Evolutionary conservation across 1,140 invertebrate species (phyloP), one percentile per base, ranked within the genome.

Genomic region (Drosophila sp.): DNA sequence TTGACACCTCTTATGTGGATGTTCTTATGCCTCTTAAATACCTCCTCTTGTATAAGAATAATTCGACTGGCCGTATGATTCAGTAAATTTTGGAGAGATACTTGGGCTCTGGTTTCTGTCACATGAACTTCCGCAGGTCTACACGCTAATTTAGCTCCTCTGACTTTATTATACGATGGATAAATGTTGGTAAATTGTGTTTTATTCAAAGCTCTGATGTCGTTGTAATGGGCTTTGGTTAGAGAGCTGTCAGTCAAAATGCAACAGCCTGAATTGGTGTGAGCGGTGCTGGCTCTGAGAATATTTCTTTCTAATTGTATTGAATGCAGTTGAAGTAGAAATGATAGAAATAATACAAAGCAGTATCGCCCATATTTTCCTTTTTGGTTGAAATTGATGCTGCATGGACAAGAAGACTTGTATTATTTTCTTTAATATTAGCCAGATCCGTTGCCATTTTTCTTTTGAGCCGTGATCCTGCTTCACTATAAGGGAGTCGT

Each of bases 71-170:
- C 40, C 40, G 40, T 43, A 43, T 14, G 13, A 43, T 43, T 43
- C n/a, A 43, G 40, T 43, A 43, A 43, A 43, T 43, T 43, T 43
- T 43, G 40, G n/a, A 43, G 40, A 14, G 13, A 43, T 43, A 43
- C 40, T 43, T 43, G 40, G 40, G 40, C 40, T 43, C 40, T 43
- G n/a, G 40, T 43, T 43, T 43, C 40, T 43, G 40, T 16, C 13
- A 43, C 40, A 43, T 43, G n/a, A 16, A 43, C 4, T 43, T 13
- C 40, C 40, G 40, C 40, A 43, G n/a, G 40, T 43, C 34, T 38
- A 11, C 34, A 38, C 34, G 4, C 34, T 11, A 38, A 38, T 38
- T 38, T 38, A 11, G 34, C 34, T 9, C 9, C 34, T 38, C 34
- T 38, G 4, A 38, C 34, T 38, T 38, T 38, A 38, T 38, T 38